These are phyloP conservation scores for Lucinisca nassula DNA, from an alignment of 2,888 invertebrate genomes.

Conservation along the genomic window DNA sequence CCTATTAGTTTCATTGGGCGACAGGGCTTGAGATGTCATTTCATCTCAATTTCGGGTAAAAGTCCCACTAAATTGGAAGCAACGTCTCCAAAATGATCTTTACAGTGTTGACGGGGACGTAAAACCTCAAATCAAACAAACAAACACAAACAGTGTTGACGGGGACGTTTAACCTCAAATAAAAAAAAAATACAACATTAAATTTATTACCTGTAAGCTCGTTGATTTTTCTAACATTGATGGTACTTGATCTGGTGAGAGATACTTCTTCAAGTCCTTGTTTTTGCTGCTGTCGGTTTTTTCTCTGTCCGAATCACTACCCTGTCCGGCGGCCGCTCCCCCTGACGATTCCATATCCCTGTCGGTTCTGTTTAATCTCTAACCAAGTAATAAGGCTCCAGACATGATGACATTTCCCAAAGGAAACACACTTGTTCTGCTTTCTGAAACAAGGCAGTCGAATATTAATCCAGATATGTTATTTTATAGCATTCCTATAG, in stretches of 20 bases:
- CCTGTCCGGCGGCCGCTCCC: not conserved
- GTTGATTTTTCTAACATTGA: constrained; percentile 44
- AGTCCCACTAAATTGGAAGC: too few relatives aligned
- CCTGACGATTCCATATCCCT: not conserved
- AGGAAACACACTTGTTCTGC: not conserved
- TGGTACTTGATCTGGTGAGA: constrained; percentile 37
- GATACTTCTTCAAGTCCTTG: constrained; percentile 27
- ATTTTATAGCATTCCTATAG: not conserved
- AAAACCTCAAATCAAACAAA: too few relatives aligned
- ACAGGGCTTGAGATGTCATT: too few relatives aligned
- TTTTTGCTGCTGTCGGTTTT: not conserved
- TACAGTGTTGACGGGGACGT: too few relatives aligned
- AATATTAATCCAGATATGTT: not conserved
- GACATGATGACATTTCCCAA: not conserved
- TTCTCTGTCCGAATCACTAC: not conserved
- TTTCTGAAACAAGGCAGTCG: not conserved
- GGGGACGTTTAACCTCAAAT: too few relatives aligned
- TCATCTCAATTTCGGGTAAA: too few relatives aligned
- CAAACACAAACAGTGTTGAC: too few relatives aligned
- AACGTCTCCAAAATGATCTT: too few relatives aligned
- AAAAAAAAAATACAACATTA: too few relatives aligned
- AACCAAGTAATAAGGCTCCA: not conserved
- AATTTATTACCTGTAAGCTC: constrained; percentile 8
- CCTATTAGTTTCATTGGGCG: too few relatives aligned
- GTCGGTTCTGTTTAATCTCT: not conserved